These are phyloP conservation scores for Enteromius afrohamiltoni DNA, from an alignment of 2,797 vertebrate genomes.

Conservation along the genomic window DNA sequence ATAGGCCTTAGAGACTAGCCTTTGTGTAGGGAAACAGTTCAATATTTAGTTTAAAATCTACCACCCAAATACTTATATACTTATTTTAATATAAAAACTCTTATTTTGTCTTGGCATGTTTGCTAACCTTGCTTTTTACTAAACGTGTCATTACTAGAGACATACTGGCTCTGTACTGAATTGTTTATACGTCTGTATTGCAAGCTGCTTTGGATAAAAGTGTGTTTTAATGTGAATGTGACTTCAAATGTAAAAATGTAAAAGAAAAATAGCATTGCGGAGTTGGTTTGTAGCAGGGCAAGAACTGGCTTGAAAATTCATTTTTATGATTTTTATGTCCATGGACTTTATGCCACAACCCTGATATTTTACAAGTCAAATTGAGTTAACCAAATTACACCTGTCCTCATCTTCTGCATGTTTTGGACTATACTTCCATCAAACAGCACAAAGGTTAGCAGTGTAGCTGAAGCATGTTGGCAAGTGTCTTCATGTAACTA, in stretches of 20 bases:
- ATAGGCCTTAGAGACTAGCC: background rate
- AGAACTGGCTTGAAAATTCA: background rate
- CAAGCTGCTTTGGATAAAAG: background rate
- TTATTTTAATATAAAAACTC: background rate
- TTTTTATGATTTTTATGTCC: background rate
- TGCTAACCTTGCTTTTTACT: background rate
- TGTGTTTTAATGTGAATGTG: background rate
- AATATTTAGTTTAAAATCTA: background rate
- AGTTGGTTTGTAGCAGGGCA: background rate
- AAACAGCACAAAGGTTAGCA: background rate
- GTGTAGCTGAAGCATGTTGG: background rate
- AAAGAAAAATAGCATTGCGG: background rate
- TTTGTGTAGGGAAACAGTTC: background rate
- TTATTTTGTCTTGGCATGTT: background rate
- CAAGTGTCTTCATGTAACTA: constrained; percentile 9
- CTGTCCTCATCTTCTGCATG: background rate
- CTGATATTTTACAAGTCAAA: constrained; percentile 10
- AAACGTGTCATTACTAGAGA: background rate
- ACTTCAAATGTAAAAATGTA: background rate
- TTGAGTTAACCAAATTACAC: background rate
- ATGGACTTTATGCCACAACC: background rate
- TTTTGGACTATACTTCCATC: background rate
- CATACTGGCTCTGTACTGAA: background rate
- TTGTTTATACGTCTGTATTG: background rate
- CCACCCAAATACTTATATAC: no score